phyloP scores from a whole-genome alignment of 2,113 vertebrate species.

The Chaetops frenatus region DNA sequence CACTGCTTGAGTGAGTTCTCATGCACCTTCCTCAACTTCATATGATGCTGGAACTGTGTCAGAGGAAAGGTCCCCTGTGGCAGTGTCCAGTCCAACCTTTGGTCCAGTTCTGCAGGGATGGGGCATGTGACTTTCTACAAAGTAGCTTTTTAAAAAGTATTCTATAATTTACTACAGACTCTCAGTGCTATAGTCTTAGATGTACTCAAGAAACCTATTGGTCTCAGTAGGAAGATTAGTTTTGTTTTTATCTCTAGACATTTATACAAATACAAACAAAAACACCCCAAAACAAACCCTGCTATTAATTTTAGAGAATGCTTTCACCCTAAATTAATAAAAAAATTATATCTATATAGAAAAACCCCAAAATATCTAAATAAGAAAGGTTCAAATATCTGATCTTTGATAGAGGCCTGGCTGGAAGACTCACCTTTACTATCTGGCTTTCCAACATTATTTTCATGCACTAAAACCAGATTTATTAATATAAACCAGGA shows the following conservation, averaged over 20 bases:
- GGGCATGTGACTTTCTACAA: background rate
- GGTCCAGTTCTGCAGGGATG: background rate
- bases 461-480: background rate
- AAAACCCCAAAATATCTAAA: background rate
- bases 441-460: background rate
- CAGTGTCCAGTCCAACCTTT: background rate
- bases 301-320: background rate
- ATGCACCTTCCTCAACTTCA: background rate
- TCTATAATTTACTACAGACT: background rate
- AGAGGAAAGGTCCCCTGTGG: background rate
- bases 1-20: background rate
- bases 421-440: background rate
- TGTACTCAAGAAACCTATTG: background rate
- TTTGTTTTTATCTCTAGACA: background rate
- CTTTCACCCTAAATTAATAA: background rate
- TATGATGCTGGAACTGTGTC: background rate
- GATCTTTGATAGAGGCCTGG: background rate
- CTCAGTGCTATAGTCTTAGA: background rate
- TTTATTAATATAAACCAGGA: slow-evolving; percentile 1
- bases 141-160: background rate
- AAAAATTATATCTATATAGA: background rate
- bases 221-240: background rate
- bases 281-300: background rate
- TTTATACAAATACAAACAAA: background rate
- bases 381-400: background rate